Base-by-base conservation (phyloP, 2,888 invertebrate genomes). In the Minunthozetes semirufus region DNA sequence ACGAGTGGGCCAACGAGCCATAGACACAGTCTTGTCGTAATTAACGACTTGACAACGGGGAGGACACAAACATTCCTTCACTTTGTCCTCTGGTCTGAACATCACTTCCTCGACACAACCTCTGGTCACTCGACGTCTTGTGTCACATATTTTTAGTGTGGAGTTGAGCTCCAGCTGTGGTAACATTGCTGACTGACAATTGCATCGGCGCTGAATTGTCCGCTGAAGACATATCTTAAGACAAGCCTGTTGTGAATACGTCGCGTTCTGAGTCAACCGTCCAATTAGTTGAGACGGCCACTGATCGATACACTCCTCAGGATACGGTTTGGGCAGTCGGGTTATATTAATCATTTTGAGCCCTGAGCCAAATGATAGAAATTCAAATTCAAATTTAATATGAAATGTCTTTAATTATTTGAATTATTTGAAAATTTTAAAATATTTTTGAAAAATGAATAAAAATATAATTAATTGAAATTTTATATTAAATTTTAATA, bases 291-390 rank as follows among this genome's bases (percentile, higher is more conserved):
- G 70, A 42, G 61, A 22, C 8, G 77, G 77, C 77, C 77, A 77
- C 22, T 78, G 76, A 53, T 76, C 71, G 4, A 77, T 56, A 42
- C 79, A 79, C 0, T 75, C 68, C 56, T 79, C 79, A n/a, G 76
- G 78, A 72, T 76, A 78, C 0, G 78, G 79, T 6, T 76, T 38
- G 56, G 78, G 76, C 15, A 79, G 59, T 46, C 77, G 76, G 33
- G 72, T 76, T 13, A 77, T 77, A 46, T 77, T 77, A 11, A 76
- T 50, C 77, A 77, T 77, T 42, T 77, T 77, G 50, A 77, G 46
- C 1, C 77, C 33, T 33, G 33, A n/a, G n/a, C n/a, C n/a, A n/a
- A n/a, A n/a, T n/a, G n/a, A n/a, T n/a, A n/a, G n/a, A n/a, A n/a
- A n/a, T n/a, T n/a, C n/a, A n/a, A n/a, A n/a, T n/a, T n/a, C n/a